phyloP scores from a whole-genome alignment of 2,113 vertebrate genomes.

The Scomber colias region DNA sequence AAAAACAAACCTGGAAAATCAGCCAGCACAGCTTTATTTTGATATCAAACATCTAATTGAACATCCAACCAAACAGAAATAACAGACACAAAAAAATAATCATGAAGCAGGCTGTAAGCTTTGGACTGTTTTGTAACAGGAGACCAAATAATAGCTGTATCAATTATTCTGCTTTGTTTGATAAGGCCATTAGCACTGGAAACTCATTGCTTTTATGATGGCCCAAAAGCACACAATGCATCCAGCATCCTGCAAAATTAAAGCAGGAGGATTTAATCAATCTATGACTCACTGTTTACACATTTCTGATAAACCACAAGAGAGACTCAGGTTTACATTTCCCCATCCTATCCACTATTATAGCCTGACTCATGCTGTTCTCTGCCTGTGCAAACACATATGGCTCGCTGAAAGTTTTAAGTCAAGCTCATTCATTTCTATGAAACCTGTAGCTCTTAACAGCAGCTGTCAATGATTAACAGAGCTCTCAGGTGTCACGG shows the following conservation, averaged over 20 bases:
- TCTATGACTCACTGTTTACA: slow-evolving; percentile 67
- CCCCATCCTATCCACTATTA: not conserved
- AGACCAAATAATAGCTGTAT: not conserved
- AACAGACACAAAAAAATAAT: slow-evolving; percentile 2
- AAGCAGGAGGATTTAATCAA: slow-evolving; percentile 36
- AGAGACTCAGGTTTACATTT: slow-evolving; percentile 16
- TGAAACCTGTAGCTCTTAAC: slow-evolving; percentile 31
- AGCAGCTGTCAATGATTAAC: slow-evolving; percentile 44
- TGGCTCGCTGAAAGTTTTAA: not conserved
- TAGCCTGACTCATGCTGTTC: not conserved
- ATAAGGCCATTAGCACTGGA: slow-evolving; percentile 39
- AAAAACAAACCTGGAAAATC: not conserved
- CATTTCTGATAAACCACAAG: slow-evolving; percentile 32
- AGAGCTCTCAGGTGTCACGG: slow-evolving; percentile 4
- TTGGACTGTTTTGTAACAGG: slow-evolving; percentile 7
- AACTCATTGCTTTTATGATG: slow-evolving; percentile 41
- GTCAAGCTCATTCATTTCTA: slow-evolving; percentile 17
- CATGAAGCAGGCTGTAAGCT: not conserved
- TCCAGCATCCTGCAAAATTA: slow-evolving; percentile 38
- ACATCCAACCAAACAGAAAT: not conserved
- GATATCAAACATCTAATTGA: not conserved
- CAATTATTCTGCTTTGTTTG: slow-evolving; percentile 31
- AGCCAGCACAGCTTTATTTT: not conserved
- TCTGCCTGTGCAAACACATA: slow-evolving; percentile 36
- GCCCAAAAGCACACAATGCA: slow-evolving; percentile 26